phyloP scores from a whole-genome alignment of 2,113 vertebrate genomes.

The Oryzias curvinotus region DNA sequence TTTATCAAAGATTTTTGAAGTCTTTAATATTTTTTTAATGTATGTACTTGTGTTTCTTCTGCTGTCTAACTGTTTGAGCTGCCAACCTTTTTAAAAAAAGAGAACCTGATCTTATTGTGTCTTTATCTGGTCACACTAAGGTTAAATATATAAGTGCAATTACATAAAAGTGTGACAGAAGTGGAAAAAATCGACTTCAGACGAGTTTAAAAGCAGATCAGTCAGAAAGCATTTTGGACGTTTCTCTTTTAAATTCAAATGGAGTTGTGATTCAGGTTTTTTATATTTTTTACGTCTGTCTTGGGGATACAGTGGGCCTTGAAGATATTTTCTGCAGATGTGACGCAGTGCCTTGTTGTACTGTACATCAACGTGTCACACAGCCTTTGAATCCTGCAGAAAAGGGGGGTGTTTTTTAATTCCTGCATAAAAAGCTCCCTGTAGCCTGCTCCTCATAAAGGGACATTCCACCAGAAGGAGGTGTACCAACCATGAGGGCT shows the following conservation, averaged over 20 bases:
- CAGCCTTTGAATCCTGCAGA: conserved; percentile 8
- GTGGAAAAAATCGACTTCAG: no score
- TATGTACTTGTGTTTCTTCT: no score
- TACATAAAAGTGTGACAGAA: no score
- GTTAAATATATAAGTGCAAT: no score
- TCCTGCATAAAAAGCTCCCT: conserved; percentile 54
- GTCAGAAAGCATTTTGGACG: not conserved
- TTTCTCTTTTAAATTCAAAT: not conserved
- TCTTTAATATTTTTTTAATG: no score
- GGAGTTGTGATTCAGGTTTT: not conserved
- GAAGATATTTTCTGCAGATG: conserved; percentile 21
- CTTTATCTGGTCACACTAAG: no score
- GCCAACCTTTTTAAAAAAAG: no score
- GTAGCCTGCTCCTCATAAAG: conserved; percentile 31
- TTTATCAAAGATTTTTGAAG: no score
- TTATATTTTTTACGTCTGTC: not conserved
- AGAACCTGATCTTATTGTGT: no score
- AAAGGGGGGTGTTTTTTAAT: conserved; percentile 16
- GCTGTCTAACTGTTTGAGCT: no score
- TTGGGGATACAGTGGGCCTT: not conserved
- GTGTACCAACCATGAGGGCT: conserved; percentile 47
- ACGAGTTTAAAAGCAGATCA: no score
- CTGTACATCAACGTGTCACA: conserved; percentile 23
- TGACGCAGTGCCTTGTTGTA: not conserved
- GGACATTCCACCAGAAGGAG: conserved; percentile 38